Percentiles rank a stretch among this genome's conserved stretches.
Conservation (phyloP, 2,113 vertebrate genomes). For the Phycodurus eques region DNA sequence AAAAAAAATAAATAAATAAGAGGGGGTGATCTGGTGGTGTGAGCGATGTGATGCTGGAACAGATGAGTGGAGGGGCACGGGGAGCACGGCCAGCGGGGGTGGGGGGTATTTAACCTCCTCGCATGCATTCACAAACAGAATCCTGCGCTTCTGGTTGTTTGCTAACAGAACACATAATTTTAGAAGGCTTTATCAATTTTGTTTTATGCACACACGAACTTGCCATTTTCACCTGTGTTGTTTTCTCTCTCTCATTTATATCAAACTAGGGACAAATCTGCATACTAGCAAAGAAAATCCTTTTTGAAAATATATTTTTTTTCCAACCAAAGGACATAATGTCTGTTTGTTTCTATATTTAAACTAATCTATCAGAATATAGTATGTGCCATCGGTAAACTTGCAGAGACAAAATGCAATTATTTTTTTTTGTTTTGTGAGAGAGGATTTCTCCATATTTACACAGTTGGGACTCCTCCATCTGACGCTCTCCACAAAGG, state of each 20-base stretch:
- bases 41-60: slow-evolving; percentile 67
- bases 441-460: slow-evolving; percentile 15
- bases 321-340: neutral
- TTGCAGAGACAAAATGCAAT: neutral
- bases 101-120: slow-evolving; percentile 60
- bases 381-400: neutral
- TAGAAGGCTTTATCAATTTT: neutral
- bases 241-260: neutral
- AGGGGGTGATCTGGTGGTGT: slow-evolving; percentile 58
- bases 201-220: neutral
- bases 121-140: slow-evolving; percentile 65
- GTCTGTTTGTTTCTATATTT: neutral
- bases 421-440: slow-evolving; percentile 2
- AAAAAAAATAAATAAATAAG: slow-evolving; percentile 28
- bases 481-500: slow-evolving; percentile 45
- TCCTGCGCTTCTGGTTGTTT: slow-evolving; percentile 16
- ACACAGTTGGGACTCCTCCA: slow-evolving; percentile 30
- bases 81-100: slow-evolving; percentile 7
- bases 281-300: neutral
- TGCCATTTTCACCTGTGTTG: neutral
- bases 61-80: slow-evolving; percentile 58
- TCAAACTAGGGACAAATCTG: neutral
- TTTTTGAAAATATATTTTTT: neutral
- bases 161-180: slow-evolving; percentile 8
- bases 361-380: slow-evolving; percentile 3